Evolutionary conservation across 2,888 invertebrate genomes (phyloP).

Genomic region (Temnothorax rugatulus): DNA sequence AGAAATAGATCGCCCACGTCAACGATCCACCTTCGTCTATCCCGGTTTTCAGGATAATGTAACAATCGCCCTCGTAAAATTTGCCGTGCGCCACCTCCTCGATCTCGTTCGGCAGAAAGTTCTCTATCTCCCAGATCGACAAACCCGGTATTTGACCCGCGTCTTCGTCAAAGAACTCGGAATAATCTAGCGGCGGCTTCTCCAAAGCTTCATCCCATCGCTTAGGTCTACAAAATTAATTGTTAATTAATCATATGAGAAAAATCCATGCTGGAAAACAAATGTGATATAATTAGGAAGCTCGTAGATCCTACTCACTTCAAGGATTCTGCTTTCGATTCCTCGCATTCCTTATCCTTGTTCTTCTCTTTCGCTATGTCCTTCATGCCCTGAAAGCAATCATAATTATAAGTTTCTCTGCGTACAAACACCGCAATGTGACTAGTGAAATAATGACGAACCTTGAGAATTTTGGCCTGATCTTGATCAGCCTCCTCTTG

Average conservation of each 20-base stretch:
- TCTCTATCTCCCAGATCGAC: conserved; percentile 99
- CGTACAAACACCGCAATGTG: conserved; percentile 86
- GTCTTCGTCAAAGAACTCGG: conserved; percentile 98
- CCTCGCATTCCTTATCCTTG: conserved; percentile 90
- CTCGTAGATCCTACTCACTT: conserved; percentile 87
- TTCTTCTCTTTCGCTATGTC: conserved; percentile 94
- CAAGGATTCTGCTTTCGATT: conserved; percentile 90
- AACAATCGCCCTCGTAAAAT: conserved; percentile 99
- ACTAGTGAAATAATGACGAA: conserved; percentile 85
- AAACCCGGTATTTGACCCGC: conserved; percentile 97
- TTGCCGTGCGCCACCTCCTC: conserved; percentile 98
- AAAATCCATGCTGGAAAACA: conserved; percentile 11
- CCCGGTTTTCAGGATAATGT: conserved; percentile 96
- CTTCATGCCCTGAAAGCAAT: conserved; percentile 90
- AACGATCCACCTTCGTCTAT: conserved; percentile 94
- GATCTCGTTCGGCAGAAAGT: conserved; percentile 98
- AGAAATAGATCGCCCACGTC: conserved; percentile 98
- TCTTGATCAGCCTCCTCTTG: conserved; percentile 94
- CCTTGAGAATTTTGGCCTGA: conserved; percentile 95
- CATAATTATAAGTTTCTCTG: conserved; percentile 10
- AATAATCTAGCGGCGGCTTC: conserved; percentile 98
- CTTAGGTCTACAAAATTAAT: conserved; percentile 90
- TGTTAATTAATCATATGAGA: not conserved
- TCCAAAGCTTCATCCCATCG: conserved; percentile 98
- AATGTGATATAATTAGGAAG: conserved; percentile 8